phyloP scores from a whole-genome alignment of 2,113 vertebrate species.

The Ahaetulla prasina region DNA sequence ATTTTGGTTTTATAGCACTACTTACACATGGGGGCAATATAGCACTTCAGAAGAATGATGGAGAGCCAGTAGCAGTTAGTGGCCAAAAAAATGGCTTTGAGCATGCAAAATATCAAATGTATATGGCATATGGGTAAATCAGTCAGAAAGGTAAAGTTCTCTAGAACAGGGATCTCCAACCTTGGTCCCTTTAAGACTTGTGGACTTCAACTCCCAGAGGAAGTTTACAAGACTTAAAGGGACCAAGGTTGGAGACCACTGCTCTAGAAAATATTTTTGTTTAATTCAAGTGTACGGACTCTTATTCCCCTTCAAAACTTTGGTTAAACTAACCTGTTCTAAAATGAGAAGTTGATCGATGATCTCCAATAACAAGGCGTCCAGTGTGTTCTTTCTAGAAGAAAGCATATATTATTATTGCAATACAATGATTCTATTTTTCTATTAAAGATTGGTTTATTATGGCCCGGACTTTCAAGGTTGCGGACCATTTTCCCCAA shows the following conservation, averaged over 20 bases:
- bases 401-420: slow-evolving; percentile 47
- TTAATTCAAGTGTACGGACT: not conserved
- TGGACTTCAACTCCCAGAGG: too few species aligned
- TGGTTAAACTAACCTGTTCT: slow-evolving; percentile 76
- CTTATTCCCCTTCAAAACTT: slow-evolving; percentile 29
- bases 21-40: not conserved
- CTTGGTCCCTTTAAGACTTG: too few species aligned
- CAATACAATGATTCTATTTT: not conserved
- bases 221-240: too few species aligned
- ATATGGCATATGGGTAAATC: not conserved
- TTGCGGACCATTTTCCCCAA: not conserved
- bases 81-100: not conserved
- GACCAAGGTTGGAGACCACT: too few species aligned
- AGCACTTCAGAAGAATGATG: not conserved
- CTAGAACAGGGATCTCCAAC: too few species aligned
- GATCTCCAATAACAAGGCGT: slow-evolving; percentile 81
- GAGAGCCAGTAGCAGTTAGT: not conserved
- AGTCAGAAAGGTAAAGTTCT: not conserved
- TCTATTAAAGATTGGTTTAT: not conserved
- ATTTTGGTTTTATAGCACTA: not conserved
- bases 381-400: slow-evolving; percentile 81
- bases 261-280: not conserved
- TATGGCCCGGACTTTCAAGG: not conserved
- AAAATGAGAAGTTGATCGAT: slow-evolving; percentile 82
- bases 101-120: not conserved